These are phyloP conservation scores for Caerostris darwini DNA, from an alignment of 1,140 invertebrate genomes.

Conservation along the genomic window DNA sequence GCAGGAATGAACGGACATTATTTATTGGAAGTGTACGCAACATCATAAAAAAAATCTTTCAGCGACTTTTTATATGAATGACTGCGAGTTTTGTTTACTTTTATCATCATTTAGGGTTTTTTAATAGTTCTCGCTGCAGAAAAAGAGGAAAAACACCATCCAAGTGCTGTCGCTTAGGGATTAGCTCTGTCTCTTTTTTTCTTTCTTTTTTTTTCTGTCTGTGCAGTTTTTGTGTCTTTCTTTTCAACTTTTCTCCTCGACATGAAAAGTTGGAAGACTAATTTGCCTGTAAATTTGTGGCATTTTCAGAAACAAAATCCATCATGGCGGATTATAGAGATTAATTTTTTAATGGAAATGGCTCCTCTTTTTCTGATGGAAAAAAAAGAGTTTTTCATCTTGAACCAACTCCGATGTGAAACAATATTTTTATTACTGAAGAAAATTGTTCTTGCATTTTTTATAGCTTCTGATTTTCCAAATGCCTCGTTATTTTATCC, in stretches of 20 bases:
- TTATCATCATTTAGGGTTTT: constrained; percentile 77
- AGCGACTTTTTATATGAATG: constrained; percentile 76
- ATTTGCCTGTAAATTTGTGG: constrained; percentile 69
- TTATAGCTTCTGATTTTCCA: constrained; percentile 30
- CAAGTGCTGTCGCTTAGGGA: constrained; percentile 47
- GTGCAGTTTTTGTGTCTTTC: constrained; percentile 47
- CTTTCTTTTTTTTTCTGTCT: constrained; percentile 3
- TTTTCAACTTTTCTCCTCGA: constrained; percentile 11
- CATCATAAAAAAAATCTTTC: constrained; percentile 75
- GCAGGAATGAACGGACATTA: constrained; percentile 64
- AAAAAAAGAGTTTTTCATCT: constrained; percentile 5
- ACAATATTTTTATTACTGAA: constrained; percentile 70
- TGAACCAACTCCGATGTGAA: background rate
- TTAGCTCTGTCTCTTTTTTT: constrained; percentile 28
- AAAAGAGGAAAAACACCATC: constrained; percentile 57
- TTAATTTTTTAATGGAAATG: constrained; percentile 77
- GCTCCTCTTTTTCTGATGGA: constrained; percentile 38
- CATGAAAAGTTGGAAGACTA: constrained; percentile 61
- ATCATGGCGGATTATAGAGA: constrained; percentile 72
- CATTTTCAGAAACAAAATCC: constrained; percentile 64
- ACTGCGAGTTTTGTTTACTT: constrained; percentile 76
- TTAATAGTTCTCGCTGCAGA: constrained; percentile 64
- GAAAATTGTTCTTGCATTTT: constrained; percentile 61
- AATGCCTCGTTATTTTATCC: background rate
- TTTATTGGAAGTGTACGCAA: constrained; percentile 71